Evolutionary conservation across 2,888 invertebrate genomes (phyloP).

Genomic region (Lapara coniferarum): DNA sequence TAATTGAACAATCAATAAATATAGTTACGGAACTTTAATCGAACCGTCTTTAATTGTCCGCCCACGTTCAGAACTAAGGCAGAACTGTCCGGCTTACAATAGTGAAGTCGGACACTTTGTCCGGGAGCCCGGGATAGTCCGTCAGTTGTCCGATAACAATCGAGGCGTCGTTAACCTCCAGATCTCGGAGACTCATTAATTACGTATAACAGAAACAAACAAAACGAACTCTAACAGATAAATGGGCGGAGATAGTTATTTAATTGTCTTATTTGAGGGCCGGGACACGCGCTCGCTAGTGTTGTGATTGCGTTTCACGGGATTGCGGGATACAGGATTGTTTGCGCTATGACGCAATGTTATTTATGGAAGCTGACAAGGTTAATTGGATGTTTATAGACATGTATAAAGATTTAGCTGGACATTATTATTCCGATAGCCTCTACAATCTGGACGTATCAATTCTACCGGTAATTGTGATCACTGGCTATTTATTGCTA

Average conservation of each 20-base stretch:
- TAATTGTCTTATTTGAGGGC: conserved; percentile 65
- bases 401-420: too few species aligned
- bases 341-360: not conserved
- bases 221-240: conserved; percentile 73
- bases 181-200: conserved; percentile 70
- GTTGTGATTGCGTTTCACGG: conserved; percentile 4
- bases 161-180: conserved; percentile 75
- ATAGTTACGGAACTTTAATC: not conserved
- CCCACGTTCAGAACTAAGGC: not conserved
- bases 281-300: not conserved
- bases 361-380: not conserved
- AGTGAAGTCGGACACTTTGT: conserved; percentile 8
- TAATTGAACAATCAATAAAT: not conserved
- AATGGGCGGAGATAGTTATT: conserved; percentile 77
- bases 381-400: too few species aligned
- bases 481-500: too few species aligned
- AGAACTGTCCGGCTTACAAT: not conserved
- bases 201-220: conserved; percentile 80
- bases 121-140: conserved; percentile 33
- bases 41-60: not conserved
- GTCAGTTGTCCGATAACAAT: conserved; percentile 70
- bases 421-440: too few species aligned
- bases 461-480: too few species aligned
- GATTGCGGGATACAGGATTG: not conserved
- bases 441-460: too few species aligned